phyloP scores from a whole-genome alignment of 2,888 invertebrate species.

The Mythimna impura region DNA sequence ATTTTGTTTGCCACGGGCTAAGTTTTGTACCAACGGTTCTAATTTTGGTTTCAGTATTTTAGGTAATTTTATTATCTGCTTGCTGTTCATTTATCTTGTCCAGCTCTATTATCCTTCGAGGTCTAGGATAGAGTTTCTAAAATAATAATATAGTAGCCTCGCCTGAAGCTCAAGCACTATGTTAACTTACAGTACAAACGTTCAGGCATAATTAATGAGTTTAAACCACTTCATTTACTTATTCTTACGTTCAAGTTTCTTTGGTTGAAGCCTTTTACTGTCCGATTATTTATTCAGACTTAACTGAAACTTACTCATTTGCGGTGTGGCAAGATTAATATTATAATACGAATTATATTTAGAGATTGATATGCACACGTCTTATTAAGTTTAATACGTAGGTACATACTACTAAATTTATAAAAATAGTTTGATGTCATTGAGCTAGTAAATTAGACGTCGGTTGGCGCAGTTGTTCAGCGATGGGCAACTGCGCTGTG shows the following conservation, averaged over 20 bases:
- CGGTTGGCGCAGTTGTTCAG: no score
- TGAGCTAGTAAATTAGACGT: neutral
- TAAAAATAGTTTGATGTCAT: neutral
- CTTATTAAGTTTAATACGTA: neutral
- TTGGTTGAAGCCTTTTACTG: conserved; percentile 29
- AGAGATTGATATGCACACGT: neutral
- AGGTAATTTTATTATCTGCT: conserved; percentile 11
- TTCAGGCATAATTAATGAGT: conserved; percentile 51
- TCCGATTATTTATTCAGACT: conserved; percentile 38
- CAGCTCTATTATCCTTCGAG: neutral
- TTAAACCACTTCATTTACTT: conserved; percentile 56
- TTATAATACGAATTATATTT: neutral
- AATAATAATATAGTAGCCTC: conserved; percentile 28
- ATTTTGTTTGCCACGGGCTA: conserved; percentile 51
- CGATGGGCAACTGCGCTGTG: no score
- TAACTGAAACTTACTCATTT: conserved; percentile 24
- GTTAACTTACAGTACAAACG: conserved; percentile 38
- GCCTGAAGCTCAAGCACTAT: conserved; percentile 21
- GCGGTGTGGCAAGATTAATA: neutral
- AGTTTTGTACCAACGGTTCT: conserved; percentile 36
- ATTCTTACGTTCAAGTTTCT: conserved; percentile 45
- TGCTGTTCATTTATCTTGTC: conserved; percentile 3
- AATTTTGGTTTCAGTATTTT: conserved; percentile 34
- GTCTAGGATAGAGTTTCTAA: neutral
- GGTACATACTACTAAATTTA: no score